Evolutionary conservation across 2,888 invertebrate species (phyloP).

Genomic region (Dastarcus helophoroides): DNA sequence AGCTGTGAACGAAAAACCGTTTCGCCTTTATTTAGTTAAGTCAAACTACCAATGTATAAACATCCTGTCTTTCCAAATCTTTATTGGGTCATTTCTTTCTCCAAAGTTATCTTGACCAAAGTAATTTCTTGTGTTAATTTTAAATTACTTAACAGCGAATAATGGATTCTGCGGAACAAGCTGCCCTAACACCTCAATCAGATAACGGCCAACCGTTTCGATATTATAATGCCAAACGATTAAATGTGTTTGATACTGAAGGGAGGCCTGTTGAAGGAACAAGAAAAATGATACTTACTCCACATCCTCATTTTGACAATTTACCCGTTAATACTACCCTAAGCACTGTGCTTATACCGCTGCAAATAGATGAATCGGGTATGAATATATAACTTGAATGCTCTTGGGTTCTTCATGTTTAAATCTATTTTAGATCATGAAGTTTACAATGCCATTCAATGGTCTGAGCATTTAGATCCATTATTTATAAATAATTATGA

Average conservation of each 20-base stretch:
- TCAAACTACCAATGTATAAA: too few species aligned
- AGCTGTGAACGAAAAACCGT: too few species aligned
- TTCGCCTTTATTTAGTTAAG: too few species aligned
- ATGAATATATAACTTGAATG: constrained; percentile 17
- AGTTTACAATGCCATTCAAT: constrained; percentile 81
- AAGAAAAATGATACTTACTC: constrained; percentile 57
- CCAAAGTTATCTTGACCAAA: too few species aligned
- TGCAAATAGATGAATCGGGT: constrained; percentile 62
- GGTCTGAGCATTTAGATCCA: constrained; percentile 88
- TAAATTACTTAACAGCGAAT: too few species aligned
- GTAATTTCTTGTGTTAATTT: constrained; percentile 18
- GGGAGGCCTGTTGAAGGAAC: constrained; percentile 60
- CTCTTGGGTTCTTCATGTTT: constrained; percentile 1
- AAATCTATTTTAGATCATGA: constrained; percentile 50
- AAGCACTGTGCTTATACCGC: constrained; percentile 83
- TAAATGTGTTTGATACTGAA: constrained; percentile 67
- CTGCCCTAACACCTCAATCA: constrained; percentile 57
- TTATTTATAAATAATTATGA: constrained; percentile 84
- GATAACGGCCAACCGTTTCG: constrained; percentile 39
- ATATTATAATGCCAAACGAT: constrained; percentile 72
- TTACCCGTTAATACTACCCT: constrained; percentile 72
- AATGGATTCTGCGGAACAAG: constrained; percentile 85
- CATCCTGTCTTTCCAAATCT: too few species aligned
- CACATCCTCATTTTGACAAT: constrained; percentile 77
- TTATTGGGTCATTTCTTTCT: too few species aligned